Base-by-base conservation (phyloP, 2,113 vertebrate genomes). In the Elaphurus davidianus region DNA sequence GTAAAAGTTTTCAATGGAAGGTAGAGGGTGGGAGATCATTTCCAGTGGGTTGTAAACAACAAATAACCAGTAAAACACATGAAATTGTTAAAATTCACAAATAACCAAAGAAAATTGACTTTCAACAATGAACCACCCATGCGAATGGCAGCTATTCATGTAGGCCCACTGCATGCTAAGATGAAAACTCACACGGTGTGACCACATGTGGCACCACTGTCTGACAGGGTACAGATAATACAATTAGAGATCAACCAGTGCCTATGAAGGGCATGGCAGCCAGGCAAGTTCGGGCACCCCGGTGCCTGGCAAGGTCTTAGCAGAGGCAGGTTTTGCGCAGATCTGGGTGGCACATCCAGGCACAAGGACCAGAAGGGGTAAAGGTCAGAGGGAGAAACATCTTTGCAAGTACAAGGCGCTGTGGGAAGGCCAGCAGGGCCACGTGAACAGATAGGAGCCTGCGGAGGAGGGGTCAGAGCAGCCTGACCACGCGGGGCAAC, bases 391-490 rank as follows among this genome's bases (percentile, higher is more conserved):
- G 21, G 33, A 86, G 33, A 47, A 23, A 30, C 3, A 1, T 55
- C n/a, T 90, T 45, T 14, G 23, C n/a, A 79, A n/a, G 27, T 14
- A 10, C 9, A n/a, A 27, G 14, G 17, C 33, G 45, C 7, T 2
- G 4, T 1, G 11, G 59, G 30, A 33, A n/a, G 30, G 9, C 36
- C 16, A 30, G 6, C 2, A 1, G 16, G 17, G 50, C 13, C 5
- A 17, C 2, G 0, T 1, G 21, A 23, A 6, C 7, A 2, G 2
- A 4, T 2, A 9, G 12, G 16, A 50, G n/a, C 7, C 7, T 21
- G n/a, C 16, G 1, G 33, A 33, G 12, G 25, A 21, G 4, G 71
- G 55, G 7, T 23, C 9, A 47, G 10, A 28, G 30, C 43, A 50
- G 16, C 11, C 50, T 8, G 5, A 45, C 16, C 33, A 14, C 40